These are phyloP conservation scores for Drepana arcuata DNA, from an alignment of 1,140 invertebrate species.

Conservation along the genomic window DNA sequence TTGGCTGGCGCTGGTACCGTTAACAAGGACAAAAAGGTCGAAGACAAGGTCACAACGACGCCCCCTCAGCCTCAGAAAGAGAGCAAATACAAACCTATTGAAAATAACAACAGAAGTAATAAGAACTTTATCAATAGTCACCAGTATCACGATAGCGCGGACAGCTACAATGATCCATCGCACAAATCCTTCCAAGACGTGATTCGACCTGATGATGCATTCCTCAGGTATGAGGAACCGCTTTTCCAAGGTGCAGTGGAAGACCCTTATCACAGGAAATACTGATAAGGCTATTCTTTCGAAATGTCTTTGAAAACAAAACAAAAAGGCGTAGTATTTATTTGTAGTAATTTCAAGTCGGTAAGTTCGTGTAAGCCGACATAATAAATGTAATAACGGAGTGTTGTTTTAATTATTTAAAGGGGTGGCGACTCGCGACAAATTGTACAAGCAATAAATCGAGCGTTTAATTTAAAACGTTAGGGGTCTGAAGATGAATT, in stretches of 20 bases:
- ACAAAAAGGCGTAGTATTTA: neutral
- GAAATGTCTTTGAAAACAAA: neutral
- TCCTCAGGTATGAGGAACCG: conserved; percentile 58
- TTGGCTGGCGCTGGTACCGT: conserved; percentile 45
- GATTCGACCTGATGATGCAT: conserved; percentile 45
- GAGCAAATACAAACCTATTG: conserved; percentile 36
- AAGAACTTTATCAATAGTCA: conserved; percentile 62
- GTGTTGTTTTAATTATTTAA: conserved; percentile 56
- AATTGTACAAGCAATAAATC: conserved; percentile 69
- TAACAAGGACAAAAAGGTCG: conserved; percentile 57
- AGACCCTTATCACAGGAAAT: conserved; percentile 60
- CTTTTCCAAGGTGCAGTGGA: conserved; percentile 58
- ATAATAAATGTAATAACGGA: conserved; percentile 61
- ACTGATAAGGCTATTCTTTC: conserved; percentile 20
- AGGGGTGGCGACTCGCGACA: conserved; percentile 51
- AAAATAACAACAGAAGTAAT: conserved; percentile 30
- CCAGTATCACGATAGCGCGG: conserved; percentile 56
- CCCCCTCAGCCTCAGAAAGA: conserved; percentile 56
- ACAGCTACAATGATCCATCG: conserved; percentile 38
- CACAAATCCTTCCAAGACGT: conserved; percentile 54
- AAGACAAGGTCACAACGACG: conserved; percentile 60
- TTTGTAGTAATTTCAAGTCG: conserved; percentile 15
- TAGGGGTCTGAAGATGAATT: conserved; percentile 68
- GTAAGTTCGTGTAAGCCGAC: conserved; percentile 41
- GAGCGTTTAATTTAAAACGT: conserved; percentile 65